phyloP scores from a whole-genome alignment of 2,797 vertebrate genomes.

The Sylvilagus floridanus region DNA sequence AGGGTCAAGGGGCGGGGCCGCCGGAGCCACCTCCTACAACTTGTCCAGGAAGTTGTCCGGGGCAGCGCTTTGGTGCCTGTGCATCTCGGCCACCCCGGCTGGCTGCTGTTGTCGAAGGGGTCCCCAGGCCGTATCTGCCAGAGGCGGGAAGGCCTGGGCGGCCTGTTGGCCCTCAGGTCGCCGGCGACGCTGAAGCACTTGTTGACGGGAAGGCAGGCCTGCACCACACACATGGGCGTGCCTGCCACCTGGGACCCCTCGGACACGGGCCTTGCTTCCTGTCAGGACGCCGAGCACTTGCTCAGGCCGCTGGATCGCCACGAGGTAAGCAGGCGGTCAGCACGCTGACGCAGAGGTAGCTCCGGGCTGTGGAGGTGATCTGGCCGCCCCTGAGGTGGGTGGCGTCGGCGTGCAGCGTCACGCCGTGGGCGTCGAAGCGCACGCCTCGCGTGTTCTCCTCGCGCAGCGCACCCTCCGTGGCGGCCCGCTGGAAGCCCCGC shows the following conservation, averaged over 20 bases:
- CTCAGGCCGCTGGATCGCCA: conserved; percentile 97
- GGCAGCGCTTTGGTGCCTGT: conserved; percentile 95
- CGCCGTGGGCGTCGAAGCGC: conserved; percentile 96
- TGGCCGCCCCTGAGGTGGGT: conserved; percentile 98
- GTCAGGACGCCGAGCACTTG: conserved; percentile 94
- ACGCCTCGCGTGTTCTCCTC: conserved; percentile 97
- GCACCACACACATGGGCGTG: conserved; percentile 96
- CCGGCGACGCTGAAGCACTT: conserved; percentile 99
- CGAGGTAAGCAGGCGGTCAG: conserved; percentile 97
- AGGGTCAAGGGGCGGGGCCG: conserved; percentile 8
- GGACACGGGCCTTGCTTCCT: conserved; percentile 94
- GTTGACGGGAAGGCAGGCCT: conserved; percentile 96
- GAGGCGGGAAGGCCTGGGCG: conserved; percentile 96
- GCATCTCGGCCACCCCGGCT: conserved; percentile 91
- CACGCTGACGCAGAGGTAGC: conserved; percentile 94
- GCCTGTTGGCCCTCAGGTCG: conserved; percentile 96
- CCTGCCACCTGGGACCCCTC: conserved; percentile 93
- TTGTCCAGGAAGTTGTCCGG: conserved; percentile 98
- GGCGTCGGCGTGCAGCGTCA: conserved; percentile 96
- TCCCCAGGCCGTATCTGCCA: conserved; percentile 96
- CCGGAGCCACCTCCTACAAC: conserved; percentile 86
- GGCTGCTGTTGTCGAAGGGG: conserved; percentile 87
- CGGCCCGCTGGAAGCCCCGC: conserved; percentile 98
- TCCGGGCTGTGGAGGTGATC: conserved; percentile 96
- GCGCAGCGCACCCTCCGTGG: conserved; percentile 97